A percentile compares a stretch with the other conserved stretches of the same genome.
Evolutionary conservation across 2,888 invertebrate species (phyloP).

Genomic region (Andrena flavipes): DNA sequence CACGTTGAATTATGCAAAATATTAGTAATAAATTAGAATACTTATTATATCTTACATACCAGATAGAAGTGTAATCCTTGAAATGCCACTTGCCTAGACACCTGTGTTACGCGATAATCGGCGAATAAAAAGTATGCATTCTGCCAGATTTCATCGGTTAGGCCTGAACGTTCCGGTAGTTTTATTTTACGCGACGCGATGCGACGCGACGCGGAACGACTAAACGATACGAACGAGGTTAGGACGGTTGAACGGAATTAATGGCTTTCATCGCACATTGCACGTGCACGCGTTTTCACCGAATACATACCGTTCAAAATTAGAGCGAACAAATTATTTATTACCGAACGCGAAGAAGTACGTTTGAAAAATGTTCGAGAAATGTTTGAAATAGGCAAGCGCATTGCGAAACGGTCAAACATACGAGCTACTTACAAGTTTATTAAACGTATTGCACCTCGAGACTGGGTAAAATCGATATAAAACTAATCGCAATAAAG

Average conservation of each 20-base stretch:
- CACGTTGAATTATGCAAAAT: neutral
- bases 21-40: slow-evolving; percentile 58
- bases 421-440: too few species aligned
- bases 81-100: slow-evolving; percentile 54
- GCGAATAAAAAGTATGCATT: neutral
- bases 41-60: neutral
- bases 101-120: slow-evolving; percentile 12
- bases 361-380: too few species aligned
- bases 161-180: neutral
- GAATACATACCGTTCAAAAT: neutral
- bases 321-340: neutral
- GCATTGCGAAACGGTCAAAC: too few species aligned
- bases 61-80: slow-evolving; percentile 15
- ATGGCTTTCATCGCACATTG: neutral
- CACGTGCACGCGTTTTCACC: neutral
- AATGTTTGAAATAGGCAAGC: too few species aligned
- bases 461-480: slow-evolving; percentile 15
- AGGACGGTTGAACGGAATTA: neutral
- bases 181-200: neutral
- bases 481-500: slow-evolving; percentile 27
- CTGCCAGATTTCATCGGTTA: neutral
- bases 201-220: neutral
- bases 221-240: neutral
- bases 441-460: slow-evolving; percentile 34
- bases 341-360: neutral